phyloP scores from a whole-genome alignment of 2,797 vertebrate genomes.

The Gymnocypris eckloni region DNA sequence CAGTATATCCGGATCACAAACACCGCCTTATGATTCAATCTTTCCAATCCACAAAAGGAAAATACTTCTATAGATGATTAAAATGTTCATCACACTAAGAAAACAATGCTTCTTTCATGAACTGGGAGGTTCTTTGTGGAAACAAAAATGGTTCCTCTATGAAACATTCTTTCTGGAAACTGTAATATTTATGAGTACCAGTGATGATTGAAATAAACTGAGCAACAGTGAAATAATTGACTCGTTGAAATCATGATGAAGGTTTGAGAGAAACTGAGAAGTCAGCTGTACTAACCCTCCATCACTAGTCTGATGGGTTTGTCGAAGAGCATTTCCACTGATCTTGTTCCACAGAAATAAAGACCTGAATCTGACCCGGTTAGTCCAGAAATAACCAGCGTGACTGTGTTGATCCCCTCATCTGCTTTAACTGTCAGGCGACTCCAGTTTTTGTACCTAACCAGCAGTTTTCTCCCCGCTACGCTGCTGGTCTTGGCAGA shows the following conservation, averaged over 20 bases:
- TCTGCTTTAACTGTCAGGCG: not conserved
- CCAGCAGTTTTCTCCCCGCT: not conserved
- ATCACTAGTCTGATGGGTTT: not conserved
- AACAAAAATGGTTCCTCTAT: not conserved
- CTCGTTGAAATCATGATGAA: not conserved
- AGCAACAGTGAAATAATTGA: not conserved
- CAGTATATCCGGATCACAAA: too few relatives aligned
- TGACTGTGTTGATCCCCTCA: not conserved
- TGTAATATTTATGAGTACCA: not conserved
- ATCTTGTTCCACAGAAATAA: conserved; percentile 48
- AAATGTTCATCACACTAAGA: not conserved
- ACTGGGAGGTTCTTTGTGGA: not conserved
- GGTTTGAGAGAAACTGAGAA: not conserved
- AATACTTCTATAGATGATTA: not conserved
- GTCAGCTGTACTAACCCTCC: not conserved
- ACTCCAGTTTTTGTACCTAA: not conserved
- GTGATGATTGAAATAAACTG: not conserved
- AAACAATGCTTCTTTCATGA: not conserved
- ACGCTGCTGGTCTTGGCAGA: not conserved
- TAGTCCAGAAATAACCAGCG: not conserved
- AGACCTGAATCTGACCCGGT: not conserved
- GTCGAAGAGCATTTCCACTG: not conserved
- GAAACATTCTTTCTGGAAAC: not conserved
- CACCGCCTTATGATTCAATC: too few relatives aligned
- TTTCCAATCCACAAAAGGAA: too few relatives aligned